These are phyloP conservation scores for Heterocephalus glaber DNA, from an alignment of 2,113 vertebrate genomes.

Conservation along the genomic window DNA sequence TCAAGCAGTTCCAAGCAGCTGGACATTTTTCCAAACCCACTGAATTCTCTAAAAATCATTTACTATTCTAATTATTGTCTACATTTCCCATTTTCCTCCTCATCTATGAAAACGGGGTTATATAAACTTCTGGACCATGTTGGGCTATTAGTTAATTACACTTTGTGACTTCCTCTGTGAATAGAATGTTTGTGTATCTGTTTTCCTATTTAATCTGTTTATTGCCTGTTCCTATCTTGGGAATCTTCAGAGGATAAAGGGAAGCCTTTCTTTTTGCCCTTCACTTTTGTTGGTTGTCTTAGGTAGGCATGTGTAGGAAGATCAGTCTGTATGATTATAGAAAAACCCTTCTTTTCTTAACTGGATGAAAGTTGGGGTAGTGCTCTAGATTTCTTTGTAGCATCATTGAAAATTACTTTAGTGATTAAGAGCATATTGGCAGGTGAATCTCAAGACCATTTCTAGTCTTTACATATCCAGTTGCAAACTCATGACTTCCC, in stretches of 20 bases:
- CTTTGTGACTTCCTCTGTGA: background rate
- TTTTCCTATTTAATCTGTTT: background rate
- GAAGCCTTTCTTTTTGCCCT: background rate
- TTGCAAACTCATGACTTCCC: background rate
- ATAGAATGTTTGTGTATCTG: background rate
- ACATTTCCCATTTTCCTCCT: background rate
- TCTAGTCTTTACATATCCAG: background rate
- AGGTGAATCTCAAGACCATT: background rate
- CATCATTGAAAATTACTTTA: background rate
- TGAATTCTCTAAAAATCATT: background rate
- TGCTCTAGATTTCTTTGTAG: background rate
- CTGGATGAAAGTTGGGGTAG: background rate
- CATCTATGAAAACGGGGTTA: background rate
- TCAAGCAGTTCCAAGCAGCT: background rate
- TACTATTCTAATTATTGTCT: background rate
- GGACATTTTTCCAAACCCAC: background rate
- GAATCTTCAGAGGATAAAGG: background rate
- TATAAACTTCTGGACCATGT: background rate
- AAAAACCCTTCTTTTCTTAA: background rate
- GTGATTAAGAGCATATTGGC: background rate
- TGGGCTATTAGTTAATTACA: too few species aligned
- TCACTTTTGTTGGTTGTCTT: conserved; percentile 12
- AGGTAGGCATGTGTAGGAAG: background rate
- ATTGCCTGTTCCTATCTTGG: background rate
- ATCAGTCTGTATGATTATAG: background rate